phyloP scores from a whole-genome alignment of 2,113 vertebrate genomes.

The Takifugu flavidus region DNA sequence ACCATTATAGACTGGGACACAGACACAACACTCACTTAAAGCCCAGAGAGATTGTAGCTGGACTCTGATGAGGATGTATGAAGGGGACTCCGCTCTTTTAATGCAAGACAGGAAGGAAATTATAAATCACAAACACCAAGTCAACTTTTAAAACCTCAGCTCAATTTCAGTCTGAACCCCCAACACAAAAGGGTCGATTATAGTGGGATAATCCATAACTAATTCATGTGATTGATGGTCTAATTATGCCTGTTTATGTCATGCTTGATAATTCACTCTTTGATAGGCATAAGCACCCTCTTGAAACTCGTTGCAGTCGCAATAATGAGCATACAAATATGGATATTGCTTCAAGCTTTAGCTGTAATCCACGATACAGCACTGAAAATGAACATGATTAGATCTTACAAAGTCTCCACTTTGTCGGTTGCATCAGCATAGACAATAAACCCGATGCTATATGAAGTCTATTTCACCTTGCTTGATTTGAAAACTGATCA shows the following conservation, averaged over 20 bases:
- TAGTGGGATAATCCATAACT: slow-evolving; percentile 71
- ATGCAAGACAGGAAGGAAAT: slow-evolving; percentile 29
- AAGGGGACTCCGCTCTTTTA: slow-evolving; percentile 15
- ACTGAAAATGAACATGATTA: slow-evolving; percentile 12
- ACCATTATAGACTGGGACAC: slow-evolving; percentile 13
- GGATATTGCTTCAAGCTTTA: slow-evolving; percentile 37
- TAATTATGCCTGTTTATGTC: slow-evolving; percentile 72
- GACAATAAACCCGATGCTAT: neutral
- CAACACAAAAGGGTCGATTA: slow-evolving; percentile 67
- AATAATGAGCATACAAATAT: slow-evolving; percentile 48
- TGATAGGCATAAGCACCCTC: slow-evolving; percentile 63
- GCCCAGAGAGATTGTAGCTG: slow-evolving; percentile 21
- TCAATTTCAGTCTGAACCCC: slow-evolving; percentile 54
- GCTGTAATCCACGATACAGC: slow-evolving; percentile 13
- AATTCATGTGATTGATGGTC: slow-evolving; percentile 72
- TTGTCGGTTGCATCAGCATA: neutral
- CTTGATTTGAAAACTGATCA: neutral
- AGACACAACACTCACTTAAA: slow-evolving; percentile 5
- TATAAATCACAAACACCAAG: slow-evolving; percentile 28
- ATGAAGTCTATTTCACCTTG: too few relatives aligned
- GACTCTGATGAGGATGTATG: slow-evolving; percentile 26
- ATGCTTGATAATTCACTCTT: slow-evolving; percentile 68
- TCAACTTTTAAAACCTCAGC: slow-evolving; percentile 42
- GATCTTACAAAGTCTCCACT: slow-evolving; percentile 6
- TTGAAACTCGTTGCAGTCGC: slow-evolving; percentile 35